These are phyloP conservation scores for Hapalemur alaotrensis DNA, from an alignment of 2,797 vertebrate species.

Conservation along the genomic window DNA sequence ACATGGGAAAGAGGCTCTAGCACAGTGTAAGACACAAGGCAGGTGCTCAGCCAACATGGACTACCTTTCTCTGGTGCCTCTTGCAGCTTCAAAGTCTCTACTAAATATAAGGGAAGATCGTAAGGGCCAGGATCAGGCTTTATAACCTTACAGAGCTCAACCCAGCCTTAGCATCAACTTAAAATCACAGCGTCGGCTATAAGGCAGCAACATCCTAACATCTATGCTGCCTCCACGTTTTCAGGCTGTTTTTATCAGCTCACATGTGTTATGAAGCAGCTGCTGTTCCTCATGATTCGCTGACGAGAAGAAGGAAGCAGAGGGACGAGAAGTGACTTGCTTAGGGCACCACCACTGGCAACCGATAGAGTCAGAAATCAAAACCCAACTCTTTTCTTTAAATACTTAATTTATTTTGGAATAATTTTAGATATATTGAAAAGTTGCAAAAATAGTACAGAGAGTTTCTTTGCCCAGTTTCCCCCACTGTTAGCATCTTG, in stretches of 20 bases:
- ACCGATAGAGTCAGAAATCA: neutral
- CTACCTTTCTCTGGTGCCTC: neutral
- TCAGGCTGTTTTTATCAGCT: neutral
- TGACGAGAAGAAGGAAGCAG: neutral
- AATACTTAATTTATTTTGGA: neutral
- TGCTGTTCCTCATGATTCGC: accelerated
- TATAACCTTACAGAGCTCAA: neutral
- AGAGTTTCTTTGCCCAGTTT: neutral
- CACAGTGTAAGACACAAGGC: accelerated
- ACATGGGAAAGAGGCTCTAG: neutral
- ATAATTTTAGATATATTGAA: neutral
- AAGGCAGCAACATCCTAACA: accelerated
- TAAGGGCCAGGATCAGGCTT: neutral
- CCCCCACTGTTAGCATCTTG: neutral
- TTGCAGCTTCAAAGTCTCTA: neutral
- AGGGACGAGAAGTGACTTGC: neutral
- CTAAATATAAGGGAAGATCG: accelerated
- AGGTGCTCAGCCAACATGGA: neutral
- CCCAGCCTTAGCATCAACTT: too few relatives aligned
- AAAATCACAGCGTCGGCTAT: accelerated
- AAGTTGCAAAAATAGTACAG: neutral
- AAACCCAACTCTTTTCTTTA: neutral
- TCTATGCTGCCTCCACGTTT: accelerated
- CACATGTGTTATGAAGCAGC: neutral
- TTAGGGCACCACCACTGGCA: neutral